Conservation (phyloP, 1,140 invertebrate species). For the Philaenus spumarius region DNA sequence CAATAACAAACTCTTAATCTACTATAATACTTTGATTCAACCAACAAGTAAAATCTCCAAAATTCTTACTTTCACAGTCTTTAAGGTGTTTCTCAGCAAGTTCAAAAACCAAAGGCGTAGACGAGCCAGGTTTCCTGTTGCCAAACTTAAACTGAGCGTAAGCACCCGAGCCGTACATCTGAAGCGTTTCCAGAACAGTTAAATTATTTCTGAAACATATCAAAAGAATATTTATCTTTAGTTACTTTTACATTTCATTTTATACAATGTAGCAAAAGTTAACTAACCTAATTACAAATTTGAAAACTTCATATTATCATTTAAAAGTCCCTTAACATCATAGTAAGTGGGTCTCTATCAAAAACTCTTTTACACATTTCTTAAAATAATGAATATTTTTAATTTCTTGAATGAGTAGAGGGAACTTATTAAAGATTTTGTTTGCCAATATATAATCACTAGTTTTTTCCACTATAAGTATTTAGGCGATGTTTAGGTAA, state of each 20-base stretch:
- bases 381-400: too few species aligned
- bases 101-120: slow-evolving; percentile 72
- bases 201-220: slow-evolving; percentile 75
- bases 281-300: too few species aligned
- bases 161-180: slow-evolving; percentile 74
- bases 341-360: too few species aligned
- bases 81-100: slow-evolving; percentile 74
- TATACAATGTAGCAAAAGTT: background rate
- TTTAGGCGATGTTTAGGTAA: too few species aligned
- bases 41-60: background rate
- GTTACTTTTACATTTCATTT: background rate
- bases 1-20: background rate
- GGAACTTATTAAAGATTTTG: too few species aligned
- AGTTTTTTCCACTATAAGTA: too few species aligned
- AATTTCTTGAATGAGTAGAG: too few species aligned
- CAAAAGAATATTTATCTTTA: slow-evolving; percentile 26
- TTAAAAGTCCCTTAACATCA: too few species aligned
- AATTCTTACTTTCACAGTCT: slow-evolving; percentile 64
- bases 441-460: too few species aligned
- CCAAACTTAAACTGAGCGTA: slow-evolving; percentile 83
- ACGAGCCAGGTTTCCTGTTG: slow-evolving; percentile 74
- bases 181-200: slow-evolving; percentile 81
- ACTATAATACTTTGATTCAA: background rate
- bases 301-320: too few species aligned
- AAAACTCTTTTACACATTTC: too few species aligned